Conservation (phyloP, 2,113 vertebrate genomes). For the Sturnus vulgaris region DNA sequence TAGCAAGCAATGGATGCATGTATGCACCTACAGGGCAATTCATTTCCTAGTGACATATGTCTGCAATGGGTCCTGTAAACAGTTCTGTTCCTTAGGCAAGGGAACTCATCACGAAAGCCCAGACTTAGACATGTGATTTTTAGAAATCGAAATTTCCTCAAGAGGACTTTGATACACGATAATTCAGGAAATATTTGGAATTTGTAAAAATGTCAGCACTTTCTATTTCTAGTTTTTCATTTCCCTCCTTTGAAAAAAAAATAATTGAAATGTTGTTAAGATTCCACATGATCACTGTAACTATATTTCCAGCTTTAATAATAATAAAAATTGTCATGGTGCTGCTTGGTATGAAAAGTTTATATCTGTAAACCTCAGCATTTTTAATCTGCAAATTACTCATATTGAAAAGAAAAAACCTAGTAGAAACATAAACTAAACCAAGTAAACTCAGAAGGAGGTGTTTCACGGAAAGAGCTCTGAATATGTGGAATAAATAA, state of each 20-base stretch:
- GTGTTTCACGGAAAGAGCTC: not conserved
- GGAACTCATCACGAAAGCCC: not conserved
- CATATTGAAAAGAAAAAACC: not conserved
- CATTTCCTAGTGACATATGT: not conserved
- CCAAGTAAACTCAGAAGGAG: not conserved
- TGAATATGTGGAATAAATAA: conserved; percentile 7
- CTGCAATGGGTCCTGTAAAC: not conserved
- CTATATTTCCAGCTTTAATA: not conserved
- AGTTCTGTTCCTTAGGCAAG: not conserved
- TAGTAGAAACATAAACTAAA: not conserved
- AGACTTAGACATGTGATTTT: not conserved
- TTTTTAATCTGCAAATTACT: not conserved
- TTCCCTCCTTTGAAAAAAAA: not conserved
- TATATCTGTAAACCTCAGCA: not conserved
- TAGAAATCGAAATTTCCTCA: not conserved
- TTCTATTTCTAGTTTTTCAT: not conserved
- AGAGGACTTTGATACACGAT: not conserved
- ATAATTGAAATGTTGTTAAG: not conserved
- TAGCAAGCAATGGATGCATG: not conserved
- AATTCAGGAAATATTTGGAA: not conserved
- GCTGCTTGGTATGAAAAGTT: not conserved
- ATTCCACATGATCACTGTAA: not conserved
- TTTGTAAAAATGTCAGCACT: not conserved
- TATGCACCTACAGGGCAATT: not conserved
- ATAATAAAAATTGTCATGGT: not conserved